Percentiles rank a stretch among this genome's conserved stretches.
These are phyloP conservation scores for Chaetogeoica ovagalla DNA, from an alignment of 2,888 invertebrate genomes.

Conservation along the genomic window DNA sequence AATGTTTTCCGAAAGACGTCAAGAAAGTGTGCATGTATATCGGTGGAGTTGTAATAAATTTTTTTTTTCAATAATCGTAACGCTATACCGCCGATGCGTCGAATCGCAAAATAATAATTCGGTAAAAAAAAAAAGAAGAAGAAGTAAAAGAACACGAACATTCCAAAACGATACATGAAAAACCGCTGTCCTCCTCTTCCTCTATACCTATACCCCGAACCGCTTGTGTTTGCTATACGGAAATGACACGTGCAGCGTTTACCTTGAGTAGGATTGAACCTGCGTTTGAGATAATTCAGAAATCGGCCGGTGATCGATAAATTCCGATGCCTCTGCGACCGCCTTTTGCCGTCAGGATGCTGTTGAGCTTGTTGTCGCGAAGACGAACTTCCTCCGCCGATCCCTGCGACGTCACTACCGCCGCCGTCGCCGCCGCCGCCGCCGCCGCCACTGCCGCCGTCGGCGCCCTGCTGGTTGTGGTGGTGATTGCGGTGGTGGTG, in stretches of 20 bases:
- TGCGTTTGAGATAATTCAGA: conserved; percentile 57
- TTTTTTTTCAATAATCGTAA: no score
- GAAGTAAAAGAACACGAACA: no score
- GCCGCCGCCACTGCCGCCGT: conserved; percentile 24
- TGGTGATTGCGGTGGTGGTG: conserved; percentile 23
- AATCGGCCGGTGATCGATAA: conserved; percentile 57
- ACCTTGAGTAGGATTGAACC: conserved; percentile 58
- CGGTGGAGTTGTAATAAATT: no score
- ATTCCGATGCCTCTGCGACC: conserved; percentile 54
- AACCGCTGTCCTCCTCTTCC: no score
- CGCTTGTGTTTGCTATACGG: no score
- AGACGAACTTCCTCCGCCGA: conserved; percentile 32
- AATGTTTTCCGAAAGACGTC: no score
- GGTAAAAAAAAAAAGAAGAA: no score
- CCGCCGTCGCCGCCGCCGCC: conserved; percentile 34
- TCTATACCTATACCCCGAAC: no score
- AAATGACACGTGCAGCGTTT: not conserved
- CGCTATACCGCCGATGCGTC: no score
- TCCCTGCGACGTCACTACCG: conserved; percentile 9
- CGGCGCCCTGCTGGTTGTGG: conserved; percentile 27
- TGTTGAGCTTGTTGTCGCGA: conserved; percentile 28
- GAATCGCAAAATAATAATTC: no score
- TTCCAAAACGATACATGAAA: no score
- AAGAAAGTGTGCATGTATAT: no score
- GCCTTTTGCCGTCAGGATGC: conserved; percentile 34